These are phyloP conservation scores for Scelioninae gen. 2 DNA, from an alignment of 2,888 invertebrate species.

Conservation along the genomic window DNA sequence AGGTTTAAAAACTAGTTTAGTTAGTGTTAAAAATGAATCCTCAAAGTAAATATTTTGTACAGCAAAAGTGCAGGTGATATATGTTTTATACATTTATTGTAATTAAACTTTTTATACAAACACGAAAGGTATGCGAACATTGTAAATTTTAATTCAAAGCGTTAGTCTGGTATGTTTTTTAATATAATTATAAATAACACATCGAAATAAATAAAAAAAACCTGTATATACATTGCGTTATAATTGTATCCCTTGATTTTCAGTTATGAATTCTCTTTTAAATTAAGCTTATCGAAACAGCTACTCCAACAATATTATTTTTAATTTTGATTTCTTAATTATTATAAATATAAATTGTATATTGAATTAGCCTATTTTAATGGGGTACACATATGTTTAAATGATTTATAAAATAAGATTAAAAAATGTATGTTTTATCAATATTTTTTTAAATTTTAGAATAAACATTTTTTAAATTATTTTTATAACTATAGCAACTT, in stretches of 20 bases:
- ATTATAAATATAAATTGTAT: too few species aligned
- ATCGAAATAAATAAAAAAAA: conserved; percentile 27
- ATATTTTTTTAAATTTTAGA: too few species aligned
- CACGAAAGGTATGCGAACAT: conserved; percentile 8
- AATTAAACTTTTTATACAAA: conserved; percentile 32
- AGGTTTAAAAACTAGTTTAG: conserved; percentile 6
- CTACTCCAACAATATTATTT: too few species aligned
- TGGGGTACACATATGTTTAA: too few species aligned
- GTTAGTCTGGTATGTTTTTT: background rate
- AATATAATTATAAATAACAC: conserved; percentile 26
- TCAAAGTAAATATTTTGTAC: conserved; percentile 49
- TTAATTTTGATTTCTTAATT: too few species aligned
- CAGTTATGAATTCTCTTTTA: background rate
- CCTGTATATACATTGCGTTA: conserved; percentile 21
- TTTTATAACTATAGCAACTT: too few species aligned
- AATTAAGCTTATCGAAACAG: too few species aligned
- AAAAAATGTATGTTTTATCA: too few species aligned
- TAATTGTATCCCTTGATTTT: background rate
- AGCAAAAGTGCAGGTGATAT: conserved; percentile 27
- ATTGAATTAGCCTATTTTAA: too few species aligned
- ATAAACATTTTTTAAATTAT: too few species aligned
- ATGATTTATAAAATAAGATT: too few species aligned
- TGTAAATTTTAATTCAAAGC: conserved; percentile 9
- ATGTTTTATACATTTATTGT: conserved; percentile 39
- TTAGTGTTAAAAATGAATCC: conserved; percentile 44